phyloP scores from a whole-genome alignment of 2,797 vertebrate genomes.

The Erpetoichthys calabaricus region DNA sequence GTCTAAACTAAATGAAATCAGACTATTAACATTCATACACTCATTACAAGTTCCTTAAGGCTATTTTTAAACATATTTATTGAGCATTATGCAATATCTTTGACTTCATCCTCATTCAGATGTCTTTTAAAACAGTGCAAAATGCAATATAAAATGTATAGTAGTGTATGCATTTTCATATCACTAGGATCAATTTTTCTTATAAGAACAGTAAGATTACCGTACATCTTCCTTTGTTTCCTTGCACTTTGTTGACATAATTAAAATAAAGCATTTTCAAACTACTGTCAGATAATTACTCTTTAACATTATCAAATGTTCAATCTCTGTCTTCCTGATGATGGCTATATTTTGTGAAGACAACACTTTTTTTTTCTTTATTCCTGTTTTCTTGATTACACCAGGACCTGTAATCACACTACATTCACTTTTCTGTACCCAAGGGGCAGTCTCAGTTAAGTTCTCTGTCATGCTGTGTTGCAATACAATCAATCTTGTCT shows the following conservation, averaged over 20 bases:
- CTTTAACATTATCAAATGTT: conserved; percentile 42
- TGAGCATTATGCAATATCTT: not conserved
- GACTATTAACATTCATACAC: not conserved
- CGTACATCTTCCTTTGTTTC: no score
- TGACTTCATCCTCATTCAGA: no score
- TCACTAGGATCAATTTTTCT: no score
- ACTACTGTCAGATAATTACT: conserved; percentile 42
- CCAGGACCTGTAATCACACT: conserved; percentile 79
- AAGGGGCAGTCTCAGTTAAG: conserved; percentile 73
- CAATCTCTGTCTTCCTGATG: conserved; percentile 35
- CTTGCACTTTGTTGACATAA: conserved; percentile 32
- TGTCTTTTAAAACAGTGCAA: no score
- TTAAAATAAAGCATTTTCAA: conserved; percentile 48
- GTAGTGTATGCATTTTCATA: no score
- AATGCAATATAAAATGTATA: no score
- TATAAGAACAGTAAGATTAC: no score
- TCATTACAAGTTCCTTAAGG: not conserved
- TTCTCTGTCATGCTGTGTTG: conserved; percentile 72
- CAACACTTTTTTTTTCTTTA: conserved; percentile 20
- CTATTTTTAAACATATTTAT: not conserved
- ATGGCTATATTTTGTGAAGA: conserved; percentile 29
- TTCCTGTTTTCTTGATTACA: conserved; percentile 77
- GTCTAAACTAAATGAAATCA: not conserved
- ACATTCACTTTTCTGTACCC: conserved; percentile 68
- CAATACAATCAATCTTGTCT: conserved; percentile 93